phyloP scores from a whole-genome alignment of 1,140 invertebrate species.

The Megalopta genalis region DNA sequence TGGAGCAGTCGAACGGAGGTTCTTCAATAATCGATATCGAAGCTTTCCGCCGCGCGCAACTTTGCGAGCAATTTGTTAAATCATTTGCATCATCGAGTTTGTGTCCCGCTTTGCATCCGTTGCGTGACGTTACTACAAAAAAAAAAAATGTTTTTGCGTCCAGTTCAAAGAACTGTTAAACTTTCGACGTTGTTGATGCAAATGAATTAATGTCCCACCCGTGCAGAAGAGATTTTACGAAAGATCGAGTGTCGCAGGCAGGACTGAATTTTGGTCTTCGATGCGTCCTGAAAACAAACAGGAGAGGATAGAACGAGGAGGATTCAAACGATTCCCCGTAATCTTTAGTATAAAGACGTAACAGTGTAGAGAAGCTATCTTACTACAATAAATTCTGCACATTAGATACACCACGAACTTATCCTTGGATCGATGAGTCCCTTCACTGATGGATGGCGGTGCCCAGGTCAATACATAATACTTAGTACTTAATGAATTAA shows the following conservation, averaged over 20 bases:
- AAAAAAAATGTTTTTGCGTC: too few relatives aligned
- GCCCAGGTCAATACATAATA: too few relatives aligned
- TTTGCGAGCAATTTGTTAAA: not conserved
- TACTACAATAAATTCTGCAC: slow-evolving; percentile 57
- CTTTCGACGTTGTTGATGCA: not conserved
- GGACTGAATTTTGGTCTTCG: slow-evolving; percentile 43
- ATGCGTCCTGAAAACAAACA: slow-evolving; percentile 41
- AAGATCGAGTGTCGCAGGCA: slow-evolving; percentile 2
- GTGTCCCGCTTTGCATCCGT: not conserved
- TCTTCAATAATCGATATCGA: not conserved
- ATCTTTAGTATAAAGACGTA: slow-evolving; percentile 38
- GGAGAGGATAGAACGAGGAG: slow-evolving; percentile 6
- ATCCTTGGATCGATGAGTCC: not conserved
- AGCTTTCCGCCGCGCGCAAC: not conserved
- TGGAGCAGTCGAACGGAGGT: not conserved
- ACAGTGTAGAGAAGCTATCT: slow-evolving; percentile 49
- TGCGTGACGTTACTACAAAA: too few relatives aligned
- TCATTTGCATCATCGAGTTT: slow-evolving; percentile 6
- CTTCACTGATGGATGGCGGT: not conserved
- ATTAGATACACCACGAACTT: slow-evolving; percentile 18
- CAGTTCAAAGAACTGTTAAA: too few relatives aligned
- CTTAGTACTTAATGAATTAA: too few relatives aligned
- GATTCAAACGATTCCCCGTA: slow-evolving; percentile 43
- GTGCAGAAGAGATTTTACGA: not conserved
- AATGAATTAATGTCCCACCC: not conserved